Evolutionary conservation across 2,888 invertebrate genomes (phyloP).

Genomic region (Cheilosia urbana): DNA sequence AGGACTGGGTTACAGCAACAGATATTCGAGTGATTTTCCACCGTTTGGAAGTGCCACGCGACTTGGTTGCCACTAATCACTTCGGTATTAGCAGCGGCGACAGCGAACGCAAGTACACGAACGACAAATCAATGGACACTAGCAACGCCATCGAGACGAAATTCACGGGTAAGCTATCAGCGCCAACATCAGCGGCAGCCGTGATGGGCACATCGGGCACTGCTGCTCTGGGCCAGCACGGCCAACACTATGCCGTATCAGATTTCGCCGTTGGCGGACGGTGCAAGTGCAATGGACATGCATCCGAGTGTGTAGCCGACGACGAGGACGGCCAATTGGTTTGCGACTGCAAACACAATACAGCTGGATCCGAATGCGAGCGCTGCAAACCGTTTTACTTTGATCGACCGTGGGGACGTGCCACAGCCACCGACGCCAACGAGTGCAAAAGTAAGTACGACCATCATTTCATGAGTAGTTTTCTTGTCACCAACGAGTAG

Average conservation of each 20-base stretch:
- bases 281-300: slow-evolving; percentile 99
- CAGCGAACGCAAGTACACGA: slow-evolving; percentile 79
- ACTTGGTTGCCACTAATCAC: slow-evolving; percentile 80
- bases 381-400: slow-evolving; percentile 99
- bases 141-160: slow-evolving; percentile 78
- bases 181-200: slow-evolving; percentile 81
- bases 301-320: slow-evolving; percentile 92
- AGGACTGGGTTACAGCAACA: slow-evolving; percentile 99
- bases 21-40: slow-evolving; percentile 98
- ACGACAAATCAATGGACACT: slow-evolving; percentile 79
- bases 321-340: slow-evolving; percentile 90
- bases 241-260: slow-evolving; percentile 96
- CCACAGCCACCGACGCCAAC: slow-evolving; percentile 97
- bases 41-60: slow-evolving; percentile 90
- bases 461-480: neutral
- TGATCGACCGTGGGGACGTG: slow-evolving; percentile 99
- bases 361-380: slow-evolving; percentile 99
- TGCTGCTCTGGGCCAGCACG: slow-evolving; percentile 68
- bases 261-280: slow-evolving; percentile 99
- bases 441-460: slow-evolving; percentile 97
- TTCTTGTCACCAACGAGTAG: slow-evolving; percentile 4
- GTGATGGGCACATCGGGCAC: slow-evolving; percentile 81
- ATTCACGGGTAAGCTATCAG: slow-evolving; percentile 80
- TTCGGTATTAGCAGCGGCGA: slow-evolving; percentile 80
- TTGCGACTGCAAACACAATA: slow-evolving; percentile 99